These are phyloP conservation scores for Deilephila elpenor DNA, from an alignment of 2,888 invertebrate species.

Conservation along the genomic window DNA sequence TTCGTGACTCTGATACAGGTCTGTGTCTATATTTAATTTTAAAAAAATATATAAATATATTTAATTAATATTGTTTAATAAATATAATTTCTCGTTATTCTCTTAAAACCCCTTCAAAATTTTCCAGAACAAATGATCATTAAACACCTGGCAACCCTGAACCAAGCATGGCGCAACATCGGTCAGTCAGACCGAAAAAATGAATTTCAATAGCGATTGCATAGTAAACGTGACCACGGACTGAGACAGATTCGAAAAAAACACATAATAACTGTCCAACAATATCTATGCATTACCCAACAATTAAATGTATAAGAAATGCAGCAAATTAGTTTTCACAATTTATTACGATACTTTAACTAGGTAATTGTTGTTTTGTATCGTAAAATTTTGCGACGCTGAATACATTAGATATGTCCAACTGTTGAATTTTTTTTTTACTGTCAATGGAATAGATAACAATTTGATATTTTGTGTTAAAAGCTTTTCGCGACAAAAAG, in stretches of 20 bases:
- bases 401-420: no score
- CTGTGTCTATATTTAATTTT: no score
- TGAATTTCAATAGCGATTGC: constrained; percentile 60
- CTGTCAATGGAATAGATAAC: no score
- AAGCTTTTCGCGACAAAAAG: no score
- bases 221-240: constrained; percentile 61
- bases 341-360: constrained; percentile 19
- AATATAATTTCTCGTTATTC: neutral
- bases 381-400: neutral
- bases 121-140: neutral
- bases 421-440: no score
- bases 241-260: constrained; percentile 33
- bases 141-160: constrained; percentile 7
- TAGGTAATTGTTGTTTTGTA: constrained; percentile 33
- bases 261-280: constrained; percentile 19
- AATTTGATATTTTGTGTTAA: no score
- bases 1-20: no score
- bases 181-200: constrained; percentile 40
- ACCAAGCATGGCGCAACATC: constrained; percentile 33
- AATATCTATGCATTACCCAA: constrained; percentile 15
- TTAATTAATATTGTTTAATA: no score
- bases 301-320: constrained; percentile 16
- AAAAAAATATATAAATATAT: no score
- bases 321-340: constrained; percentile 15
- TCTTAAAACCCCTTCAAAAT: neutral